These are phyloP conservation scores for Macrosiphum euphorbiae DNA, from an alignment of 2,888 invertebrate genomes.

Conservation along the genomic window DNA sequence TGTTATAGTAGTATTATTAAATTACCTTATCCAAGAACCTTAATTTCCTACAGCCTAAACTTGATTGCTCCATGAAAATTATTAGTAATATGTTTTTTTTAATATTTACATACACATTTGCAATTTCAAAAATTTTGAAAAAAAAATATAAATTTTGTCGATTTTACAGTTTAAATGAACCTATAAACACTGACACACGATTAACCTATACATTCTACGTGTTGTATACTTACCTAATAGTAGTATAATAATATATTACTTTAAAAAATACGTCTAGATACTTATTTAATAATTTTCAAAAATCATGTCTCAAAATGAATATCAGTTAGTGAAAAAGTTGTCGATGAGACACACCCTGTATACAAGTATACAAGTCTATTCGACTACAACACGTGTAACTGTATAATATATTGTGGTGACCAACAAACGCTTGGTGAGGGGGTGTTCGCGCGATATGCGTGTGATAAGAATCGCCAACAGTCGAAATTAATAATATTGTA, in stretches of 20 bases:
- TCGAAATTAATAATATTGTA: constrained; percentile 55
- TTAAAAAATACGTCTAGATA: not conserved
- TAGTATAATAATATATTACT: not conserved
- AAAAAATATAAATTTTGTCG: not conserved
- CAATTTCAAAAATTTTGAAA: not conserved
- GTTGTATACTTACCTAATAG: not conserved
- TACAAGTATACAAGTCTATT: not conserved
- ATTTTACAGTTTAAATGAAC: not conserved
- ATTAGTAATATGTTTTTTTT: not conserved
- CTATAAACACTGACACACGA: not conserved
- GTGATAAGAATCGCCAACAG: constrained; percentile 49
- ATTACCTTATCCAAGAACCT: not conserved
- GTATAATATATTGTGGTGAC: not conserved
- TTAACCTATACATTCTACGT: not conserved
- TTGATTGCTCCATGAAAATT: not conserved
- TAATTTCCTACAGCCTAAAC: not conserved
- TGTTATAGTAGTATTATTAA: not conserved
- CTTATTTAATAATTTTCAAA: not conserved
- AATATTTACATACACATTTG: not conserved
- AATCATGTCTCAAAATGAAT: not conserved
- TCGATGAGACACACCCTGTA: not conserved
- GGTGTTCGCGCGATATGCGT: constrained; percentile 39
- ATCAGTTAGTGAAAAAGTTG: not conserved
- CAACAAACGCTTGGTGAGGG: not conserved
- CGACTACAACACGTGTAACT: not conserved